Evolutionary conservation across 1,140 invertebrate genomes (phyloP), one percentile per base, ranked within the genome.

Genomic region (Drosophila mayri): DNA sequence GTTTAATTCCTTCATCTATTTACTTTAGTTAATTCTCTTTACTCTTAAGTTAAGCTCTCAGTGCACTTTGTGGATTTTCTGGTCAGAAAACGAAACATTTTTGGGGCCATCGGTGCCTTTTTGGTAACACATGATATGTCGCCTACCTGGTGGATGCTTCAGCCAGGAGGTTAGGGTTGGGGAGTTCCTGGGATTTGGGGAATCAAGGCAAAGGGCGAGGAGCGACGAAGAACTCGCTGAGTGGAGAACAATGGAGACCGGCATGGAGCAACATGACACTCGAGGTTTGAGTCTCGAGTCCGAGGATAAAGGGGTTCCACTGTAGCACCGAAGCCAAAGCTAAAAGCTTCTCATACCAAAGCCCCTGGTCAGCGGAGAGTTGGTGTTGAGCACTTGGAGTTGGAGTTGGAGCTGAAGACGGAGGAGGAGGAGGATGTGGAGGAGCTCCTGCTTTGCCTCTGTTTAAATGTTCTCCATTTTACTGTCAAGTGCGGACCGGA

Each of bases 391-490:
- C 49, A 76, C 47, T 76, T 66, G 72, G 41, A 76, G 46, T 52
- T 71, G 20, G 28, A 12, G 30, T 0, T 20, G 40, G 28, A 37
- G 32, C 22, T 52, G 18, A 37, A 30, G 28, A 3, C 18, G 32
- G 28, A 28, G 35, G 3, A 16, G 38, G 47, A 12, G n/a, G 20
- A 28, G 47, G 25, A 46, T n/a, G 37, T 20, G 44, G 46, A 47
- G 20, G 44, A 70, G 62, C 41, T 63, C 28, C 57, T 65, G 35
- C 61, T 66, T 66, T 37, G 72, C 65, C 75, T 65, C 76, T 64
- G 84, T 78, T 90, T 90, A 90, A 84, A 90, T 90, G 86, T 90
- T 78, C 85, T 81, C 84, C 84, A 87, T 88, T 87, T 87, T 88
- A 90, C 84, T 88, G 85, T 87, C 84, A 87, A 87, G 84, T 87